A percentile compares a stretch with the other conserved stretches of the same genome.
Evolutionary conservation across 37 sponge, comb jelly and placozoan genomes (phyloP).

Genomic region (Halichondria panicea): DNA sequence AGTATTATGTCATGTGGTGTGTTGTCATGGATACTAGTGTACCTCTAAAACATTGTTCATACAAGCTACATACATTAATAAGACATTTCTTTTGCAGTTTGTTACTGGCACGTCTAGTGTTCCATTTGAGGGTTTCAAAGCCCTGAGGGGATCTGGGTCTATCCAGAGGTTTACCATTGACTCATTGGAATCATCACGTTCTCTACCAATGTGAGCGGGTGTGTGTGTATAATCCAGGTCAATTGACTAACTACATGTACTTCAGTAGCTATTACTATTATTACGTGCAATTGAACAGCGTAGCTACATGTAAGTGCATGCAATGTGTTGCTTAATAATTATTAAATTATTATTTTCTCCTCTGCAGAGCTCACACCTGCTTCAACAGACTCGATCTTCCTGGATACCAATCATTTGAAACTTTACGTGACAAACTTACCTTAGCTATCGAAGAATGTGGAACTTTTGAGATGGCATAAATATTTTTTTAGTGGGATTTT

Average conservation of each 20-base stretch:
- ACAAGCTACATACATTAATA: not conserved
- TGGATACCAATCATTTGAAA: conserved; percentile 43
- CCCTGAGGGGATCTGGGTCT: conserved; percentile 55
- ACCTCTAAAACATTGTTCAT: not conserved
- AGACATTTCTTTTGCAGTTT: conserved; percentile 52
- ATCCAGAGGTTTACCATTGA: conserved; percentile 79
- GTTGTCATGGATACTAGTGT: not conserved
- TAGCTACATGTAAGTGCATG: too few species aligned
- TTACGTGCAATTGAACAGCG: too few species aligned
- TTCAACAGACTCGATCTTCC: conserved; percentile 88
- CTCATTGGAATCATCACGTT: not conserved
- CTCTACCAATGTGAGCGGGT: conserved; percentile 64
- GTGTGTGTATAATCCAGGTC: not conserved
- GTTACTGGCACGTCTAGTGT: conserved; percentile 90
- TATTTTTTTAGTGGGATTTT: not conserved
- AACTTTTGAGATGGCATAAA: conserved; percentile 72
- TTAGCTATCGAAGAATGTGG: conserved; percentile 78
- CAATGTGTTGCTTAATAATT: too few species aligned
- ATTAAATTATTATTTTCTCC: too few species aligned
- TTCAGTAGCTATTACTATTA: too few species aligned
- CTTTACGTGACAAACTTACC: conserved; percentile 67
- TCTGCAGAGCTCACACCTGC: conserved; percentile 79
- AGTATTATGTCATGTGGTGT: not conserved
- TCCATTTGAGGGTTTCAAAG: conserved; percentile 90
- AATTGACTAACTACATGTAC: too few species aligned